Conservation (phyloP, 2,888 invertebrate species). For the Sinopyrophorus schimmeli region DNA sequence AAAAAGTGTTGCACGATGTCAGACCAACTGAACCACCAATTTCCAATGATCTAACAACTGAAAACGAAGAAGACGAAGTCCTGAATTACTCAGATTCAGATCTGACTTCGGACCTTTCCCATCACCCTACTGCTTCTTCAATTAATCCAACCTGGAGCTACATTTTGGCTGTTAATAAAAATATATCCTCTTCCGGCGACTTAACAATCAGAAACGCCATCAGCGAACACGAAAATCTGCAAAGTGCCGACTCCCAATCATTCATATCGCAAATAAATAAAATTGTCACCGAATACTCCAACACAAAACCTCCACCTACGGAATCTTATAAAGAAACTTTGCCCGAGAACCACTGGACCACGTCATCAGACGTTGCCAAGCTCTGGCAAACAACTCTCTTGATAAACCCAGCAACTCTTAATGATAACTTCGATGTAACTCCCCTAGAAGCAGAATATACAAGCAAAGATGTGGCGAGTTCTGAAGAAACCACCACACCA, state of each 20-base stretch:
- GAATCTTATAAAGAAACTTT: slow-evolving; percentile 24
- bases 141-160: slow-evolving; percentile 39
- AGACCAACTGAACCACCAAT: slow-evolving; percentile 76
- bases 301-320: slow-evolving; percentile 2
- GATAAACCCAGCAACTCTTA: slow-evolving; percentile 72
- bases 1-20: slow-evolving; percentile 73
- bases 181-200: slow-evolving; percentile 33
- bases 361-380: slow-evolving; percentile 57
- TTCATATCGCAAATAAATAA: slow-evolving; percentile 64
- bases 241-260: slow-evolving; percentile 71
- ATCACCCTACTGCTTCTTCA: slow-evolving; percentile 55
- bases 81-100: slow-evolving; percentile 75
- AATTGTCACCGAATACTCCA: slow-evolving; percentile 45
- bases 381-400: slow-evolving; percentile 71
- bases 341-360: slow-evolving; percentile 50
- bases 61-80: slow-evolving; percentile 71
- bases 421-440: slow-evolving; percentile 59
- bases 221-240: slow-evolving; percentile 65
- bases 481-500: slow-evolving; percentile 25
- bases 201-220: slow-evolving; percentile 45
- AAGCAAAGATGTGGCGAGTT: slow-evolving; percentile 1
- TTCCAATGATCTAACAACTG: slow-evolving; percentile 40
- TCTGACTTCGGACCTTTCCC: slow-evolving; percentile 46
- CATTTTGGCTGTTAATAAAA: slow-evolving; percentile 44
- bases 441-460: slow-evolving; percentile 10